Percentiles rank a stretch among this genome's conserved stretches.
Evolutionary conservation across 1,140 invertebrate species (phyloP).

Genomic region (Liolophura sinensis): DNA sequence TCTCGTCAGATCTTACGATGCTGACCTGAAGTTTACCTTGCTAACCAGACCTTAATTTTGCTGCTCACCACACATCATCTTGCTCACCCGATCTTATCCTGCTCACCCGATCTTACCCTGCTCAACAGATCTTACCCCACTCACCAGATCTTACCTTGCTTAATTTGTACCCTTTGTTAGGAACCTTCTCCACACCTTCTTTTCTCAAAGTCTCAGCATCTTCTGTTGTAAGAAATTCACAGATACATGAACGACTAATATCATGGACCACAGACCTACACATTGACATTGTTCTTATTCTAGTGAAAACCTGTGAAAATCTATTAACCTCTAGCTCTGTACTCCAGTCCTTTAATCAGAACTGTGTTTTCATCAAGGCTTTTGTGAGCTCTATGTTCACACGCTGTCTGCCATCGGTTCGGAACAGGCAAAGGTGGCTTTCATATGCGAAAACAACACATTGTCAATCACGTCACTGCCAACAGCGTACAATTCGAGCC

Average conservation of each 20-base stretch:
- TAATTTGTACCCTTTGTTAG: slow-evolving; percentile 36
- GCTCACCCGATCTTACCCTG: slow-evolving; percentile 33
- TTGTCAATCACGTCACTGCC: too few relatives aligned
- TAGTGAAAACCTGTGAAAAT: too few relatives aligned
- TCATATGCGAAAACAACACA: too few relatives aligned
- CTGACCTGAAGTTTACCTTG: too few relatives aligned
- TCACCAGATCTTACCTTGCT: slow-evolving; percentile 33
- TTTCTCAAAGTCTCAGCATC: slow-evolving; percentile 40
- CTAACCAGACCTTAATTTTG: not conserved
- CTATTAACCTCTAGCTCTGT: too few relatives aligned
- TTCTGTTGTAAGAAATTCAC: slow-evolving; percentile 32
- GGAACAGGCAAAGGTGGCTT: too few relatives aligned
- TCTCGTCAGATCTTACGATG: too few relatives aligned
- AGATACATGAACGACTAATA: slow-evolving; percentile 5
- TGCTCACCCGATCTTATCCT: slow-evolving; percentile 24
- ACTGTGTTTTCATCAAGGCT: too few relatives aligned
- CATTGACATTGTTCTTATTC: not conserved
- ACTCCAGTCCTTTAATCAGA: too few relatives aligned
- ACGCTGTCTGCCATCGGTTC: too few relatives aligned
- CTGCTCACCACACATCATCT: slow-evolving; percentile 1
- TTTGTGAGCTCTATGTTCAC: too few relatives aligned
- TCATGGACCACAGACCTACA: not conserved
- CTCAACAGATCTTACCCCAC: not conserved
- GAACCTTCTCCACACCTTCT: slow-evolving; percentile 43
- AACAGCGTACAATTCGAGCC: too few relatives aligned